Percentiles rank a stretch among this genome's conserved stretches.
These are phyloP conservation scores for Tetragonula carbonaria DNA, from an alignment of 2,888 invertebrate genomes.

Conservation along the genomic window DNA sequence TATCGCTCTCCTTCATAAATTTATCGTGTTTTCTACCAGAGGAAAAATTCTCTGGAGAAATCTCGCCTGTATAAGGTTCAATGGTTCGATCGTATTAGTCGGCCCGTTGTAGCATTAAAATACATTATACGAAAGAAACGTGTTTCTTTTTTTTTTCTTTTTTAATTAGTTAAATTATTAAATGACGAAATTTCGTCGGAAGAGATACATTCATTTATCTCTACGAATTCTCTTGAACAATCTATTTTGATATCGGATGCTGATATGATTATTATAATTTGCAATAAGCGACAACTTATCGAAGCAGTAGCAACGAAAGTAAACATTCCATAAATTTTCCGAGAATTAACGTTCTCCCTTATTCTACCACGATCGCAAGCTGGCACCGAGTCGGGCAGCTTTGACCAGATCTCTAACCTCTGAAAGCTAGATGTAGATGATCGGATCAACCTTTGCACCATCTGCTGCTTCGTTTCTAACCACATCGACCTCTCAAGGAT, in stretches of 20 bases:
- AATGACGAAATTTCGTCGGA: too few species aligned
- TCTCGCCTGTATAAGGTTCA: not conserved
- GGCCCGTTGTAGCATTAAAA: too few species aligned
- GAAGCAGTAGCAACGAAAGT: not conserved
- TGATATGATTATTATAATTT: too few species aligned
- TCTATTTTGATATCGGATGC: not conserved
- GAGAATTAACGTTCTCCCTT: slow-evolving; percentile 14
- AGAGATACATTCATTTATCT: too few species aligned
- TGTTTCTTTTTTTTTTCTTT: too few species aligned
- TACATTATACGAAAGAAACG: too few species aligned
- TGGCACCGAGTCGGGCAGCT: slow-evolving; percentile 54
- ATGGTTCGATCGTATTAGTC: too few species aligned
- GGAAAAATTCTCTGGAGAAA: not conserved
- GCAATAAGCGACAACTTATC: not conserved
- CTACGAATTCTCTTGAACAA: too few species aligned
- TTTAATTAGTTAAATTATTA: too few species aligned
- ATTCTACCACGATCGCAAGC: slow-evolving; percentile 51
- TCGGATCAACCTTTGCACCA: slow-evolving; percentile 52
- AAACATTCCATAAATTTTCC: slow-evolving; percentile 16
- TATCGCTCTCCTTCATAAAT: slow-evolving; percentile 13
- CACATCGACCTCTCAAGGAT: slow-evolving; percentile 48
- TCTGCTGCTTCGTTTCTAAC: slow-evolving; percentile 54
- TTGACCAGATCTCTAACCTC: slow-evolving; percentile 58
- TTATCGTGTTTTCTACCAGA: not conserved
- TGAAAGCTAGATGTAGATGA: slow-evolving; percentile 56